Evolutionary conservation across 2,888 invertebrate genomes (phyloP).

Genomic region (Sinotaia quadrata): DNA sequence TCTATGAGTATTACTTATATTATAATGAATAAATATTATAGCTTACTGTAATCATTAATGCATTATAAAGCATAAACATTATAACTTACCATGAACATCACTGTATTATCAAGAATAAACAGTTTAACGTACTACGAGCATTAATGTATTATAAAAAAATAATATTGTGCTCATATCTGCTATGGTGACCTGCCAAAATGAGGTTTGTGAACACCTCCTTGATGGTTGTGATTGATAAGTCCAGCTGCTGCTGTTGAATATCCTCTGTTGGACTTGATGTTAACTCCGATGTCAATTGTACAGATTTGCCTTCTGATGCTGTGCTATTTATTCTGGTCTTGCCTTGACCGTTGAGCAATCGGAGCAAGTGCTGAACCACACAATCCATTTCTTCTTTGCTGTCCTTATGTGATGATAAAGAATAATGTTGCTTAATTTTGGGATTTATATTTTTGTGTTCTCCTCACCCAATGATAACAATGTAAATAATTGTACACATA

Average conservation of each 20-base stretch:
- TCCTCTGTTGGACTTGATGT: not conserved
- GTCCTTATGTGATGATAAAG: slow-evolving; percentile 5
- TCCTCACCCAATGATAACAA: too few relatives aligned
- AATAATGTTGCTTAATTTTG: too few relatives aligned
- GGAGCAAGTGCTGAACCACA: slow-evolving; percentile 36
- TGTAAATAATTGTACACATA: too few relatives aligned
- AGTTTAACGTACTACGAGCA: not conserved
- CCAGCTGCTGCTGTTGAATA: slow-evolving; percentile 21
- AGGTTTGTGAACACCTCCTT: slow-evolving; percentile 63
- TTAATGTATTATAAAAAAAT: not conserved
- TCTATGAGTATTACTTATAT: too few relatives aligned
- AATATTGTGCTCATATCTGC: not conserved
- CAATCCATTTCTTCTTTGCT: slow-evolving; percentile 27
- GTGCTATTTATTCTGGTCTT: not conserved
- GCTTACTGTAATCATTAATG: too few relatives aligned
- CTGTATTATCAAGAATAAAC: too few relatives aligned
- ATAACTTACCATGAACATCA: too few relatives aligned
- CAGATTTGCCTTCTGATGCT: not conserved
- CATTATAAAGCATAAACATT: too few relatives aligned
- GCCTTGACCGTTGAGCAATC: slow-evolving; percentile 7
- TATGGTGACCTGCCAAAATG: slow-evolving; percentile 54
- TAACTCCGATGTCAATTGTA: not conserved
- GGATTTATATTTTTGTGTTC: too few relatives aligned
- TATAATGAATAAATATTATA: too few relatives aligned
- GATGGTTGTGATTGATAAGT: slow-evolving; percentile 43